Base-by-base conservation (phyloP, 2,888 invertebrate genomes). In the Pachydiplax longipennis region DNA sequence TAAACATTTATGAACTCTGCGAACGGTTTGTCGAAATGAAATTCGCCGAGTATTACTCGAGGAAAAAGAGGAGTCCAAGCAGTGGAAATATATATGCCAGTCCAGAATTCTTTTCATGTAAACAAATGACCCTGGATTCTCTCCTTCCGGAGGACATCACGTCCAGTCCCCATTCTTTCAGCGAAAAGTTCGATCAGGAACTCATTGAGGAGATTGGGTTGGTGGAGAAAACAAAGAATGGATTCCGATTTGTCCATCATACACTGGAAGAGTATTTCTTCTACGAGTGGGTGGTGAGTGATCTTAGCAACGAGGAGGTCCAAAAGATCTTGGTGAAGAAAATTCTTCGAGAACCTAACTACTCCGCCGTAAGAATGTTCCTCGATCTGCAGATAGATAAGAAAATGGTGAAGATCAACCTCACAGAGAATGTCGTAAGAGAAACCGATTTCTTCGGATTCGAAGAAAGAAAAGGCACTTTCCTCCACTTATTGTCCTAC, bases 251-350 rank as follows among this genome's bases (percentile, higher is more conserved):
- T 15, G n/a, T 61, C 37, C 87, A 87, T 37, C 87, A 65, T 18
- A 18, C 37, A 0, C 61, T 87, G 22, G 37, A 58, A 1, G 87
- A 87, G 12, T 87, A 87, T 22, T 87, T 87, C 40, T 87, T 87
- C n/a, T 61, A n/a, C 6, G 87, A 87, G 2, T 87, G 87, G 87
- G 37, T 87, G 37, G 87, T 87, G 0, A 87, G 37, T n/a, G 87
- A 87, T 4, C 87, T 87, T 8, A 22, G 65, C 22, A 65, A 65
- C 10, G 87, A 87, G 37, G 87, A 87, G 22, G 87, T 65, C 0
- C 65, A 65, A 65, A 87, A 37, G 37, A 61, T 87, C 8, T 22
- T 87, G 65, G 87, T 65, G 40, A 37, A n/a, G 12, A 61, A 61
- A 65, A 65, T 87, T 40, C 87, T 87, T 37, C n/a, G 31, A 13